Base-by-base conservation (phyloP, 1,140 invertebrate genomes). In the Bombus terrestris region DNA sequence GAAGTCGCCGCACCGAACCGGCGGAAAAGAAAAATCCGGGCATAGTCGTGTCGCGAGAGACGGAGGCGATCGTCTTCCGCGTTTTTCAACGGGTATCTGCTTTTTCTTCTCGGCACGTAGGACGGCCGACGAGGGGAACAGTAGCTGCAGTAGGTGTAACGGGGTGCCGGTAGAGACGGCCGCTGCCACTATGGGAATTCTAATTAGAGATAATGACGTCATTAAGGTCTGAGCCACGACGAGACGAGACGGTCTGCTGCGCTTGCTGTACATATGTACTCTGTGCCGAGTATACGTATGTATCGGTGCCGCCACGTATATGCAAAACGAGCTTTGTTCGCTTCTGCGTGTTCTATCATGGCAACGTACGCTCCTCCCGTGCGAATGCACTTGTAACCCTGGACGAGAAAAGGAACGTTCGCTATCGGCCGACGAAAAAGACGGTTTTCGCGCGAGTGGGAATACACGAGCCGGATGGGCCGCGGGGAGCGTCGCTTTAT, bases 191-290 rank as follows among this genome's bases (percentile, higher is more conserved):
- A 88, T 92, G 91, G 86, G 92, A 92, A 94, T 94, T 93, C 93
- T 94, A 94, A 94, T 94, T 94, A 93, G 92, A 93, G 91, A 92
- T 95, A 95, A 95, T 94, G 92, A 95, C 93, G 94, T 94, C 93
- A 95, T 95, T 95, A 94, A 92, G 91, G 93, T 94, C 93, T 94
- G 91, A 91, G 92, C 90, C 91, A 92, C 93, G 93, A 94, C 92
- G 92, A 94, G 92, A 94, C 93, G 90, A 88, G 89, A 94, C 92
- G 94, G 92, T 94, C 93, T 93, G 89, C 90, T 93, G 93, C 92
- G 91, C 91, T 92, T 92, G 90, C 91, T 91, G 92, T 92, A 91
- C 90, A 88, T 82, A 91, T 90, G 86, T 80, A 80, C 79, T 35
- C 64, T 57, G 59, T 91, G 90, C 88, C 86, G 83, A 87, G 88